These are phyloP conservation scores for Rhogogaster chlorosoma DNA, from an alignment of 2,888 invertebrate species.

Conservation along the genomic window DNA sequence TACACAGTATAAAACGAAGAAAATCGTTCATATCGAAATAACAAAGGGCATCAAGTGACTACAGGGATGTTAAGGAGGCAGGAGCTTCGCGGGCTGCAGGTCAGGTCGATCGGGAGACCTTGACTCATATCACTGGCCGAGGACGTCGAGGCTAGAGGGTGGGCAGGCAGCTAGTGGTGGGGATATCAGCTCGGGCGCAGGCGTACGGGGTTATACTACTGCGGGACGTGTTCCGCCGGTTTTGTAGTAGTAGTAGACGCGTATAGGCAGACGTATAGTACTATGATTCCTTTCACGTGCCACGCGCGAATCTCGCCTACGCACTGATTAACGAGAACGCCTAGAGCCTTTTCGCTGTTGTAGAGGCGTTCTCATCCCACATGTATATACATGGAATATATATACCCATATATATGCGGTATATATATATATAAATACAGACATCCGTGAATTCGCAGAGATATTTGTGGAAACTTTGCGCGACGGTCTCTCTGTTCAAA, in stretches of 20 bases:
- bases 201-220: conserved; percentile 16
- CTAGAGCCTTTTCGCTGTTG: conserved; percentile 5
- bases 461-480: not conserved
- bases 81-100: conserved; percentile 53
- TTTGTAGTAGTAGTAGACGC: conserved; percentile 18
- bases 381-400: not conserved
- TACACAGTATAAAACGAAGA: not conserved
- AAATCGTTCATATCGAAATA: not conserved
- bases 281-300: conserved; percentile 48
- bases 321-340: conserved; percentile 47
- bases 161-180: not conserved
- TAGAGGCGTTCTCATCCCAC: not conserved
- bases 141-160: conserved; percentile 50
- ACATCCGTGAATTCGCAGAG: too few species aligned
- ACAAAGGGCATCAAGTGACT: conserved; percentile 6
- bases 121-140: conserved; percentile 54
- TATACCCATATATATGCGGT: not conserved
- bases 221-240: not conserved
- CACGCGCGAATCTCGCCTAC: conserved; percentile 47
- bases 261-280: conserved; percentile 14
- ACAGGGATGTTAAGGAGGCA: conserved; percentile 19
- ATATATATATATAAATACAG: not conserved
- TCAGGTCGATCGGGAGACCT: conserved; percentile 69
- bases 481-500: not conserved
- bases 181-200: not conserved